These are phyloP conservation scores for Verasper variegatus DNA, from an alignment of 2,113 vertebrate species.

Conservation along the genomic window DNA sequence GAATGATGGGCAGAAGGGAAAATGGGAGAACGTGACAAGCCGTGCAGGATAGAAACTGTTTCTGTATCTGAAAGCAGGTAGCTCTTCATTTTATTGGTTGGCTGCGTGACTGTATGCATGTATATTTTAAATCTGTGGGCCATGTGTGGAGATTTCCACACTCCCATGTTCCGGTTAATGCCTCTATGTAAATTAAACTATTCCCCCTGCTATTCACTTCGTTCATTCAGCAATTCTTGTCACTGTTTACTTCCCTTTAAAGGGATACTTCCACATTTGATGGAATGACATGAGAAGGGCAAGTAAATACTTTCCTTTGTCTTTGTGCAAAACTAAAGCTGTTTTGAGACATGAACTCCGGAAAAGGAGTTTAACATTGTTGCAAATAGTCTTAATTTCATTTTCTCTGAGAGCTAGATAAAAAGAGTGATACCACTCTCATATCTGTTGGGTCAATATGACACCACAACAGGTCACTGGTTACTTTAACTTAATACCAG, in stretches of 20 bases:
- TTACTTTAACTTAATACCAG: too few species aligned
- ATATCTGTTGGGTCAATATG: too few species aligned
- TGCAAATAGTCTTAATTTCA: too few species aligned
- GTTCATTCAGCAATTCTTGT: constrained; percentile 15
- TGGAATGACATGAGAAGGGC: neutral
- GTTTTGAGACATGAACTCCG: neutral
- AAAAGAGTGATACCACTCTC: too few species aligned
- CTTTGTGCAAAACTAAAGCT: neutral
- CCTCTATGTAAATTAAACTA: neutral
- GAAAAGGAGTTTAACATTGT: too few species aligned
- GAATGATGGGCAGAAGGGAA: constrained; percentile 11
- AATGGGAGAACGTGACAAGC: constrained; percentile 1
- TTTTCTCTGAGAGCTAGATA: too few species aligned
- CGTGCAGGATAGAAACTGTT: constrained; percentile 4
- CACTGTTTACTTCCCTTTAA: neutral
- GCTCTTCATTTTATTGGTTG: neutral
- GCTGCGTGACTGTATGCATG: neutral
- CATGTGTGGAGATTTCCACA: constrained; percentile 54
- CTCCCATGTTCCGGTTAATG: constrained; percentile 18
- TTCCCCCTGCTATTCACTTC: neutral
- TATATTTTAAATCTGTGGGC: constrained; percentile 23
- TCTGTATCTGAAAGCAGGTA: neutral
- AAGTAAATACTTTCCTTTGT: neutral
- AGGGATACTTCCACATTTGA: neutral
- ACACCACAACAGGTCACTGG: too few species aligned